Base-by-base conservation (phyloP, 2,888 invertebrate species). In the Caenorhabditis sulstoni region DNA sequence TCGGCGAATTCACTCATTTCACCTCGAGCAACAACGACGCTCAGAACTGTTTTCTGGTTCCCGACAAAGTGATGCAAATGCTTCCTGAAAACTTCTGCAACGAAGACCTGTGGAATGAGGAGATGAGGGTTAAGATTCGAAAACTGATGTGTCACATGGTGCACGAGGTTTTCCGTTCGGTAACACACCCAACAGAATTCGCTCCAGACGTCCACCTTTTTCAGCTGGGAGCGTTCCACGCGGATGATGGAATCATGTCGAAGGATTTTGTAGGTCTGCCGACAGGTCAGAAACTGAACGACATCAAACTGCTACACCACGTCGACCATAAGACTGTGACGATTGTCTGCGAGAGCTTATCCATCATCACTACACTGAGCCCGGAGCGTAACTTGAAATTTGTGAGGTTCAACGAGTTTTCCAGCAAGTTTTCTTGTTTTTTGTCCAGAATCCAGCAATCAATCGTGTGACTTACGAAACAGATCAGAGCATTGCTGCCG, bases 401-500 rank as follows among this genome's bases (percentile, higher is more conserved):
- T 67, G 67, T 67, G 0, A 23, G 65, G n/a, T n/a, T 45, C 35
- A 23, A 23, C 29, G 14, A 29, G 12, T 29, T 29, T 7, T 7
- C 29, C 7, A 22, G 22, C 49, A 52, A 1, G 49, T 37, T 35
- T 49, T 0, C 1, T 12, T 12, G 5, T 20, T 4, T 7, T n/a
- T 22, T n/a, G 22, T 57, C 35, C 22, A 67, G 67, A 23, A 11
- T 3, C 18, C 55, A 0, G 55, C 12, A 16, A 55, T 29, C 39
- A 11, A 12, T n/a, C 37, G 55, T 1, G 16, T 67, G 41, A 67
- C 23, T 0, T 67, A 58, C 8, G 16, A 23, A 8, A 16, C 67
- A 0, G 67, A 67, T 14, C 67, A 67, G 18, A 67, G 67, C 47
- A 58, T 67, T 14, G 57, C 67, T 5, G 57, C 67, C 23, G 67